phyloP scores from a whole-genome alignment of 2,797 vertebrate genomes.

The Ispidina picta region DNA sequence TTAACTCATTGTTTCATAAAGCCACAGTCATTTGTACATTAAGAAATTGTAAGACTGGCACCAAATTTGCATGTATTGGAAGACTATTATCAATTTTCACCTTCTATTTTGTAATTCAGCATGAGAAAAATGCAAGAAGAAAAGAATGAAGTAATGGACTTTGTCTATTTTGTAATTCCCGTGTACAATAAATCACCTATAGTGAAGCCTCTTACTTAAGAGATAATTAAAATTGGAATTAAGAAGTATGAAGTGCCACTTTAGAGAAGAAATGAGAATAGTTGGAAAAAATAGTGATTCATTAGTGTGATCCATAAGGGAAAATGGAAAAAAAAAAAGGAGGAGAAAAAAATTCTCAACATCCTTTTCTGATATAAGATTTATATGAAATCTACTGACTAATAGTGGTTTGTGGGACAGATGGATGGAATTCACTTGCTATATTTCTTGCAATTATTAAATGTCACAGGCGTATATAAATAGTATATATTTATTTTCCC shows the following conservation, averaged over 20 bases:
- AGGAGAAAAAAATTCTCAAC: background rate
- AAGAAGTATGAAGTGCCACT: background rate
- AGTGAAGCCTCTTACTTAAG: background rate
- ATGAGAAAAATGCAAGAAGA: background rate
- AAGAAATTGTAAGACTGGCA: background rate
- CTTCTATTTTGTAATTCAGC: background rate
- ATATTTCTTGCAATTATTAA: constrained; percentile 31
- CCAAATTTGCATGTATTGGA: background rate
- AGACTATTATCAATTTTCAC: background rate
- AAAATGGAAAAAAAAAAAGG: background rate
- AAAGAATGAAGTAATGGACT: background rate
- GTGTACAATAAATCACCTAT: background rate
- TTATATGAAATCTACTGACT: background rate
- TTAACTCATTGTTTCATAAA: background rate
- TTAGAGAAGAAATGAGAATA: background rate
- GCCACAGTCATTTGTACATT: background rate
- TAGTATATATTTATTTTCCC: constrained; percentile 12
- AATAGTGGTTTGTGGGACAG: constrained; percentile 19
- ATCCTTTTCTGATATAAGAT: background rate
- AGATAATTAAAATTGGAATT: constrained; percentile 36
- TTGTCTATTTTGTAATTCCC: background rate
- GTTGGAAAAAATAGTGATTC: constrained; percentile 14
- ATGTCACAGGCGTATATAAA: constrained; percentile 40
- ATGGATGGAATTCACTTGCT: constrained; percentile 27
- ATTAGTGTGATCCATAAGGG: background rate